Percentiles rank a stretch among this genome's conserved stretches.
These are phyloP conservation scores for Pocillopora damicornis DNA, from an alignment of 64 coral and sea anemone genomes.

Conservation along the genomic window DNA sequence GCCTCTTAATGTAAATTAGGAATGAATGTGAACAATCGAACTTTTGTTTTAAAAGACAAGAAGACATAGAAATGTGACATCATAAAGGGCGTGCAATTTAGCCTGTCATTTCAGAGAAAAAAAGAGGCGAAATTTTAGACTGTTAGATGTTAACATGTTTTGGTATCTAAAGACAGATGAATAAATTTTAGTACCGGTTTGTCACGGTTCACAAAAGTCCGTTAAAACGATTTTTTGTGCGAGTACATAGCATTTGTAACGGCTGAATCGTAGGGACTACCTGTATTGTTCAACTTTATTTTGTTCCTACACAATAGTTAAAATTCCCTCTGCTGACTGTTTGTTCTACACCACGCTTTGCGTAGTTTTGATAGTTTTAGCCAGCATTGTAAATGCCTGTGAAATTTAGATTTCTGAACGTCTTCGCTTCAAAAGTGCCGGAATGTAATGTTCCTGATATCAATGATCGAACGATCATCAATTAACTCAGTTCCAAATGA, in stretches of 20 bases:
- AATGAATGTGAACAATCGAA: background rate
- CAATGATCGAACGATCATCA: conserved; percentile 10
- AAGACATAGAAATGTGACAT: background rate
- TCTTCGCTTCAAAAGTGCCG: background rate
- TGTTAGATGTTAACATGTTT: too few species aligned
- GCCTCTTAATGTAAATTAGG: background rate
- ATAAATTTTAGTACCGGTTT: too few species aligned
- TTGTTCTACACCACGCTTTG: background rate
- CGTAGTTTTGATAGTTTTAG: background rate
- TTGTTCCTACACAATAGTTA: background rate
- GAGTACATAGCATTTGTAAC: background rate
- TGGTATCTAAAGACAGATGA: too few species aligned
- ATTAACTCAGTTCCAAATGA: background rate
- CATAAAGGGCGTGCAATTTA: background rate
- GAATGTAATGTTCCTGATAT: background rate
- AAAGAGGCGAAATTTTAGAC: too few species aligned
- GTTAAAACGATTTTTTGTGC: background rate
- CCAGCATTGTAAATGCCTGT: too few species aligned
- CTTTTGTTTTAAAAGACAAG: conserved; percentile 15
- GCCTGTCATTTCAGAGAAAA: too few species aligned
- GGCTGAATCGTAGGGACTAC: background rate
- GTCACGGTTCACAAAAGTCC: too few species aligned
- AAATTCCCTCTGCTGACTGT: background rate
- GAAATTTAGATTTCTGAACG: too few species aligned
- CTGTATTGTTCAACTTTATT: background rate